A percentile compares a stretch with the other conserved stretches of the same genome.
Evolutionary conservation across 53 echinoderm and acorn worm species (phyloP).

Genomic region (Holothuria scabra): DNA sequence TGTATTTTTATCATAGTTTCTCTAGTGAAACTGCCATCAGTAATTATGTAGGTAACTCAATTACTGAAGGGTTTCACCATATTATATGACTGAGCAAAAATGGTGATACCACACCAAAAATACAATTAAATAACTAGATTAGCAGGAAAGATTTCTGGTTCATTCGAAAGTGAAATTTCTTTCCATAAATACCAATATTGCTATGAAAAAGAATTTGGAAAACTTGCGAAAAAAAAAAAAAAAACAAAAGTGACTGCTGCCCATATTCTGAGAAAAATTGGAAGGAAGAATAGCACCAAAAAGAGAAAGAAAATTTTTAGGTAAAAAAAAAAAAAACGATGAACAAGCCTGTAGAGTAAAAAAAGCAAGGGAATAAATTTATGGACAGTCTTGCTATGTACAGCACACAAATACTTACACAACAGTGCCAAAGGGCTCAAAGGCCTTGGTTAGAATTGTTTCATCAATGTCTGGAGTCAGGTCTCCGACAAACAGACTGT

Average conservation of each 20-base stretch:
- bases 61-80: no score
- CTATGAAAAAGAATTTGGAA: no score
- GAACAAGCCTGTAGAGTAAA: not conserved
- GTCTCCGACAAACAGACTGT: conserved; percentile 41
- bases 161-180: no score
- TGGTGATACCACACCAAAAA: no score
- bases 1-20: no score
- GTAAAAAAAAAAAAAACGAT: conserved; percentile 4
- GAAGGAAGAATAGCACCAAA: not conserved
- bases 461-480: conserved; percentile 36
- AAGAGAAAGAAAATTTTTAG: conserved; percentile 11
- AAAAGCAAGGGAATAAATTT: not conserved
- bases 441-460: conserved; percentile 17
- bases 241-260: conserved; percentile 28
- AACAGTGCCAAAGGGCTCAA: conserved; percentile 15
- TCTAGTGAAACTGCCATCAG: no score
- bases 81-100: no score
- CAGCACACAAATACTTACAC: conserved; percentile 19
- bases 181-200: no score
- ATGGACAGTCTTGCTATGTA: not conserved
- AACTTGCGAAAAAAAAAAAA: no score
- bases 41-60: no score
- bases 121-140: no score
- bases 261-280: not conserved
- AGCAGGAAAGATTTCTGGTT: no score